Conservation (phyloP, 2,888 invertebrate genomes). For the Cremastinae sp. region DNA sequence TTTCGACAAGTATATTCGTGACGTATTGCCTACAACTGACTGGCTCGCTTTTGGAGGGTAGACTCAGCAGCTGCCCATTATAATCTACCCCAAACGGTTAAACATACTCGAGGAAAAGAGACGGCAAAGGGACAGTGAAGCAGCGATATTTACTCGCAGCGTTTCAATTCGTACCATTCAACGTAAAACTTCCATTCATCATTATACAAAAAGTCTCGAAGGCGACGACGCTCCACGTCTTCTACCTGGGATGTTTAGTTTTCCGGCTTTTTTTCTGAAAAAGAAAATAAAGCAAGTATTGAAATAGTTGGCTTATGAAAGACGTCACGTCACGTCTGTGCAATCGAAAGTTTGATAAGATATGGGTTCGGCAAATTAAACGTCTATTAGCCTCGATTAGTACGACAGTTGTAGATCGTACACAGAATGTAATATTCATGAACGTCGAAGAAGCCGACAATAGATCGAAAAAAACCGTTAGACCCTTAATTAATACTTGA, state of each 20-base stretch:
- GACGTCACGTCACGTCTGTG: too few relatives aligned
- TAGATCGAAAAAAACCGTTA: too few relatives aligned
- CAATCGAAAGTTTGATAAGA: constrained; percentile 9
- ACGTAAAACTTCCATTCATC: constrained; percentile 22
- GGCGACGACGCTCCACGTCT: background rate
- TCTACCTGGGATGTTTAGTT: background rate
- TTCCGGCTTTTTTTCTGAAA: constrained; percentile 4
- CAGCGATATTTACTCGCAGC: background rate
- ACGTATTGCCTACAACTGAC: background rate
- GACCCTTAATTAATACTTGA: background rate
- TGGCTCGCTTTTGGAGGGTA: constrained; percentile 19
- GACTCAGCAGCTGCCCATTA: constrained; percentile 48
- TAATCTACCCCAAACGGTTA: constrained; percentile 32
- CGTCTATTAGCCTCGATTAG: constrained; percentile 58
- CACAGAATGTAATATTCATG: too few relatives aligned
- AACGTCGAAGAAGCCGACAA: too few relatives aligned
- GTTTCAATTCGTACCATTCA: constrained; percentile 9
- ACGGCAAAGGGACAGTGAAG: background rate
- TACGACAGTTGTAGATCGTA: background rate
- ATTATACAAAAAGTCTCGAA: constrained; percentile 2
- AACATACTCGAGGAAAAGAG: constrained; percentile 3
- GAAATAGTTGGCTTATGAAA: too few relatives aligned
- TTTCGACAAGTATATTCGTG: background rate
- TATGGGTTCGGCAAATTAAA: constrained; percentile 25
- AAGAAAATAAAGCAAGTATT: background rate